These are phyloP conservation scores for Musca domestica DNA, from an alignment of 1,140 invertebrate genomes.

Conservation along the genomic window DNA sequence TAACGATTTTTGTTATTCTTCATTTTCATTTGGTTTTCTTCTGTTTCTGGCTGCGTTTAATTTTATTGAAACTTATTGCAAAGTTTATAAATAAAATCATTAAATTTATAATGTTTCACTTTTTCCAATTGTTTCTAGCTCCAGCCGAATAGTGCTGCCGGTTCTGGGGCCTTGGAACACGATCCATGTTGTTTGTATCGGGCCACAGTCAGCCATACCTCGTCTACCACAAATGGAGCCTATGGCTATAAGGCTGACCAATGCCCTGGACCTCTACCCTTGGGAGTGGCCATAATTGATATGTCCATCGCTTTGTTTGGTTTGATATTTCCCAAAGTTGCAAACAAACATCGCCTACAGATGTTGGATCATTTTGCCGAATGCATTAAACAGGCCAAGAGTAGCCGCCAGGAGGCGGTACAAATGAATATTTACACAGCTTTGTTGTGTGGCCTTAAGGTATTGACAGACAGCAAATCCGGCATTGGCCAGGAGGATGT, in stretches of 20 bases:
- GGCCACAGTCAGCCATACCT: conserved; percentile 53
- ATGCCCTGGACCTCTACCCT: conserved; percentile 76
- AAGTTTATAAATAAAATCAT: too few relatives aligned
- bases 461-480: conserved; percentile 82
- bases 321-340: conserved; percentile 88
- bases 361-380: conserved; percentile 97
- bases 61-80: too few relatives aligned
- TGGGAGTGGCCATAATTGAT: conserved; percentile 97
- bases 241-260: conserved; percentile 53
- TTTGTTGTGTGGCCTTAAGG: conserved; percentile 83
- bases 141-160: conserved; percentile 87
- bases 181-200: conserved; percentile 89
- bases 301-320: conserved; percentile 91
- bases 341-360: conserved; percentile 93
- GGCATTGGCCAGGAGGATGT: conserved; percentile 87
- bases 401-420: conserved; percentile 87
- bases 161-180: conserved; percentile 93
- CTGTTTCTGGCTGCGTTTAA: too few relatives aligned
- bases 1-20: neutral
- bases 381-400: conserved; percentile 91
- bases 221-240: conserved; percentile 31
- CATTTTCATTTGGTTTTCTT: too few relatives aligned
- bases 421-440: conserved; percentile 97
- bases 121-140: conserved; percentile 62
- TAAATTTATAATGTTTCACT: too few relatives aligned